phyloP scores from a whole-genome alignment of 2,888 invertebrate species.

The Acrocyrtus sp. region DNA sequence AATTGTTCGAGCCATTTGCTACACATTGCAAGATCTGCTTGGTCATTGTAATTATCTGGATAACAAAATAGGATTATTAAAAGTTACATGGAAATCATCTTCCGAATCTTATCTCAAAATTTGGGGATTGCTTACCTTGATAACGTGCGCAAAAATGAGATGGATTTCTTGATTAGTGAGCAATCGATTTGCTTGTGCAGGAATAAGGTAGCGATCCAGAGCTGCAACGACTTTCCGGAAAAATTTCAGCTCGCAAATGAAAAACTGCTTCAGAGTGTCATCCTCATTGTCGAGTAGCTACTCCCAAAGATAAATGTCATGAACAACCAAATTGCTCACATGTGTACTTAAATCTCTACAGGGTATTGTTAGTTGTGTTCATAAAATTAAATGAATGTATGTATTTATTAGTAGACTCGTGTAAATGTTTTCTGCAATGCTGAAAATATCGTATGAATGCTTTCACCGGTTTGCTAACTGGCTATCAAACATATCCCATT shows the following conservation, averaged over 20 bases:
- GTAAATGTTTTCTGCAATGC: too few species aligned
- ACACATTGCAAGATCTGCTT: conserved; percentile 62
- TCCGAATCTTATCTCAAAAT: too few species aligned
- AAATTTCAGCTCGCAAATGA: conserved; percentile 61
- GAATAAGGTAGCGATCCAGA: conserved; percentile 57
- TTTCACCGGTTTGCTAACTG: too few species aligned
- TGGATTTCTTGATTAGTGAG: conserved; percentile 61
- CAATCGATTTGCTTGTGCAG: conserved; percentile 61
- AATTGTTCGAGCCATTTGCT: conserved; percentile 55
- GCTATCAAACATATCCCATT: too few species aligned
- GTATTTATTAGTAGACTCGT: too few species aligned
- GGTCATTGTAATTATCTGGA: conserved; percentile 62
- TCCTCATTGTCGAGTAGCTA: conserved; percentile 63
- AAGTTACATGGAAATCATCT: too few species aligned
- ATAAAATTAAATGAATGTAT: too few species aligned
- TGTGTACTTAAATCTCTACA: too few species aligned
- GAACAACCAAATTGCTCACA: too few species aligned
- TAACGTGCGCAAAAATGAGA: conserved; percentile 62
- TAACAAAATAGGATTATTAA: neutral
- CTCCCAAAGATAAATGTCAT: neutral
- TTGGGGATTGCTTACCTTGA: conserved; percentile 59
- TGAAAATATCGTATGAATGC: too few species aligned
- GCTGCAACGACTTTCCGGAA: conserved; percentile 61
- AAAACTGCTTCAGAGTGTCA: conserved; percentile 60
- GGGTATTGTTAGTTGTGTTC: too few species aligned